phyloP scores from a whole-genome alignment of 1,140 invertebrate species.

The Lasioglossum baleicum region DNA sequence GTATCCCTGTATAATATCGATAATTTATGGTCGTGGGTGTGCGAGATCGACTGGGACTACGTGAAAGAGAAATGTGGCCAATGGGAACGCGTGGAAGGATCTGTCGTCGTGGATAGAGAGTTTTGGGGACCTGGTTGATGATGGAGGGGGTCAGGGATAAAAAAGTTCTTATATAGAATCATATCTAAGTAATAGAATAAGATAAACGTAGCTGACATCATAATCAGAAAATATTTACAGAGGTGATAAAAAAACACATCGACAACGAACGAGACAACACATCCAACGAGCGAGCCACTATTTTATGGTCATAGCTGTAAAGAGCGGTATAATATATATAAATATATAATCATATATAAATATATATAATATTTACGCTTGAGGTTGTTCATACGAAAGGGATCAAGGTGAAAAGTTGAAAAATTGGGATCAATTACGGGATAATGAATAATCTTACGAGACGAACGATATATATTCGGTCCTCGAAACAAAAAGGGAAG shows the following conservation, averaged over 20 bases:
- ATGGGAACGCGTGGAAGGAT: background rate
- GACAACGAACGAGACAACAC: constrained; percentile 81
- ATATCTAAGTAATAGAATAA: constrained; percentile 77
- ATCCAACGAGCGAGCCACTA: constrained; percentile 80
- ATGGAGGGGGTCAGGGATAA: constrained; percentile 2
- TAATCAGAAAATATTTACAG: constrained; percentile 78
- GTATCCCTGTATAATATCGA: constrained; percentile 53
- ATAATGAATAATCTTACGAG: constrained; percentile 38
- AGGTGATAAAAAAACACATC: constrained; percentile 79
- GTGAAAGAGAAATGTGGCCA: constrained; percentile 27
- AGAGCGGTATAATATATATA: constrained; percentile 66
- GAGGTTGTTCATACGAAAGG: constrained; percentile 58
- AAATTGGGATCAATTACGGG: constrained; percentile 41
- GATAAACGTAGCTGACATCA: constrained; percentile 75
- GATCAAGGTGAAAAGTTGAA: constrained; percentile 38
- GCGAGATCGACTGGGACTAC: constrained; percentile 54
- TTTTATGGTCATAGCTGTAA: constrained; percentile 78
- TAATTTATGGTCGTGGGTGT: constrained; percentile 52
- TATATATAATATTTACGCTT: constrained; percentile 51
- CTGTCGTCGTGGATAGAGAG: constrained; percentile 10
- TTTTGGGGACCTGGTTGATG: background rate
- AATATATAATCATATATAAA: constrained; percentile 45
- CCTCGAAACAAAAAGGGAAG: constrained; percentile 47
- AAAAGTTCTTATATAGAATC: constrained; percentile 68
- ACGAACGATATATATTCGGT: constrained; percentile 47